A percentile compares a stretch with the other conserved stretches of the same genome.
These are phyloP conservation scores for Platerodrilus igneus DNA, from an alignment of 2,888 invertebrate genomes.

Conservation along the genomic window DNA sequence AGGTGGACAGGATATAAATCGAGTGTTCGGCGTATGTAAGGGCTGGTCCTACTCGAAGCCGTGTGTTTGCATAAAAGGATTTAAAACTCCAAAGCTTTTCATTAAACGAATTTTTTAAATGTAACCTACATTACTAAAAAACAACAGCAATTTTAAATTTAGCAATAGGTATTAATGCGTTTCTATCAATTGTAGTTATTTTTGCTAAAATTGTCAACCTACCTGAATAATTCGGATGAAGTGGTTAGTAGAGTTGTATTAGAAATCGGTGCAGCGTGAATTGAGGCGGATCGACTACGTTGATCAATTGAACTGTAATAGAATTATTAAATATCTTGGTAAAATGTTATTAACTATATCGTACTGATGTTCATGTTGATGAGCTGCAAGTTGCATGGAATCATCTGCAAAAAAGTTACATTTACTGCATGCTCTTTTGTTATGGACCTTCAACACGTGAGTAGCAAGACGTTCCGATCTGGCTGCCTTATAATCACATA, in stretches of 20 bases:
- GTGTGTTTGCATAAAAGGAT: too few species aligned
- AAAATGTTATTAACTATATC: slow-evolving; percentile 34
- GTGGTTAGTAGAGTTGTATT: slow-evolving; percentile 15
- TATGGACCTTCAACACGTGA: slow-evolving; percentile 87
- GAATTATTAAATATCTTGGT: slow-evolving; percentile 3
- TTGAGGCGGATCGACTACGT: slow-evolving; percentile 55
- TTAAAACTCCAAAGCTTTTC: too few species aligned
- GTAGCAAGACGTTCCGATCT: slow-evolving; percentile 85
- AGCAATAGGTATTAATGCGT: too few species aligned
- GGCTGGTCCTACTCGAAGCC: too few species aligned
- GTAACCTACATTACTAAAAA: too few species aligned
- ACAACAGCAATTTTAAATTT: too few species aligned
- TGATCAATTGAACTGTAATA: slow-evolving; percentile 58
- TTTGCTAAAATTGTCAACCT: too few species aligned
- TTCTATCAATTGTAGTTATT: too few species aligned
- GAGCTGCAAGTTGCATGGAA: slow-evolving; percentile 70
- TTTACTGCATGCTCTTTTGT: slow-evolving; percentile 84
- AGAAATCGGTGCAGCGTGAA: slow-evolving; percentile 42
- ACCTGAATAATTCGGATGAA: slow-evolving; percentile 12
- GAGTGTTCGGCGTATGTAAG: too few species aligned
- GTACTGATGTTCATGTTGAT: slow-evolving; percentile 74
- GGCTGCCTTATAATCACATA: slow-evolving; percentile 92
- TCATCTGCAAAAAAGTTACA: slow-evolving; percentile 86
- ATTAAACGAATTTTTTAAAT: too few species aligned
- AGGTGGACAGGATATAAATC: too few species aligned